Conservation (phyloP, 2,797 vertebrate species). For the Betta splendens region DNA sequence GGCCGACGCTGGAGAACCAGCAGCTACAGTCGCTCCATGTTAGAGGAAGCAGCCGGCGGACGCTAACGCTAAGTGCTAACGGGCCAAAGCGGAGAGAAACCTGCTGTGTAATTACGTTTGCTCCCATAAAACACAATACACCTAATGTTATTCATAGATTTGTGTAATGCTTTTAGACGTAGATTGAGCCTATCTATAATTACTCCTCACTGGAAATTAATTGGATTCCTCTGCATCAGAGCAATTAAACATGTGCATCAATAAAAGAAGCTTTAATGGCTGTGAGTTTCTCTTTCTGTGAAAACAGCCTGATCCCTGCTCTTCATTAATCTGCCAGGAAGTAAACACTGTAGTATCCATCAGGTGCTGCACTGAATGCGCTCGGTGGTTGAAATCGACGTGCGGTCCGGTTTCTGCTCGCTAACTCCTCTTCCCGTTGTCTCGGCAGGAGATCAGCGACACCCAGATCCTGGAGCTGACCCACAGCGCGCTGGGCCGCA, state of each 20-base stretch:
- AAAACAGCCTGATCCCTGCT: neutral
- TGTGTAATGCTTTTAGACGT: neutral
- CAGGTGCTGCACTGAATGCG: neutral
- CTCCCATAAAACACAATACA: slow-evolving; percentile 3
- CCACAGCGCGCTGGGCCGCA: slow-evolving; percentile 91
- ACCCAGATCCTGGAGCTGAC: slow-evolving; percentile 93
- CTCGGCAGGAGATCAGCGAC: slow-evolving; percentile 93
- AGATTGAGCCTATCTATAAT: slow-evolving; percentile 41
- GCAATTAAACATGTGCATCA: slow-evolving; percentile 28
- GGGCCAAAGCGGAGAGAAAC: too few relatives aligned
- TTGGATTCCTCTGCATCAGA: slow-evolving; percentile 31
- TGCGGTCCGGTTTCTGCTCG: too few relatives aligned
- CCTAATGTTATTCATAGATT: neutral
- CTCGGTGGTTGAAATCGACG: too few relatives aligned
- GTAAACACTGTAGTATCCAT: neutral
- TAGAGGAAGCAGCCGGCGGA: too few relatives aligned
- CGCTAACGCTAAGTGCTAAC: too few relatives aligned
- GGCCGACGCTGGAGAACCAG: too few relatives aligned
- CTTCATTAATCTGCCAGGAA: slow-evolving; percentile 10
- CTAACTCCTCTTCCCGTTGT: neutral
- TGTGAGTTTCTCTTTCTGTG: neutral
- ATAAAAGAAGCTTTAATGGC: slow-evolving; percentile 12
- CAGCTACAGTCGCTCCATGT: too few relatives aligned
- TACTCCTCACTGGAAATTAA: slow-evolving; percentile 37
- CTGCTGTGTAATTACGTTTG: slow-evolving; percentile 17